Evolutionary conservation across 2,888 invertebrate species (phyloP), one percentile per base, ranked within the genome.

Genomic region (Pseudanteris insignis): DNA sequence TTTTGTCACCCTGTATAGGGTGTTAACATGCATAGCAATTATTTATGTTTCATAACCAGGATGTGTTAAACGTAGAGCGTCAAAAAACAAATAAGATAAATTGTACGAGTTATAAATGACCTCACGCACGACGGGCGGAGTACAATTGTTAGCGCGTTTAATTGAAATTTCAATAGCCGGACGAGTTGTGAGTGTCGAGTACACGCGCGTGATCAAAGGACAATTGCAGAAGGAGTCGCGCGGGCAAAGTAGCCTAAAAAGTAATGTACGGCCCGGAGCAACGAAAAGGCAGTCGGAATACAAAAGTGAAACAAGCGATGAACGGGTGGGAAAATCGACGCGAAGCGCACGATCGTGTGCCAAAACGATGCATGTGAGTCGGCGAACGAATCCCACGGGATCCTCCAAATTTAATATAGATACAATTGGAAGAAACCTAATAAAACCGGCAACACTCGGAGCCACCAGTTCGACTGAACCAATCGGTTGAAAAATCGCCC

Each of bases 351-450:
- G 61, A 43, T 28, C 18, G 47, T 18, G 48, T 29, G 34, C 46
- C 30, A 59, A 54, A 58, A 46, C 57, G 59, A 62, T 64, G 63
- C 48, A 55, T 57, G 57, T 47, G 58, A 63, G 53, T 46, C 65
- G 64, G 66, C 66, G 6, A 64, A 63, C 63, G 59, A 65, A 72
- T 70, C 75, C 70, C 69, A 46, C 54, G 72, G 70, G 76, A 72
- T 73, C 71, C 70, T 70, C 70, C 68, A 75, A 78, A 78, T 78
- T 78, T 78, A 78, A 78, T 78, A 77, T 73, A 73, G 71, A 77
- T 72, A 71, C 77, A 73, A 77, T 78, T 76, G 76, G 70, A 73
- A 73, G 70, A 68, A 72, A 72, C 70, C 71, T 77, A 76, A 76
- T 78, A 76, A 78, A 77, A 78, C 76, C 73, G 71, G 68, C 65